A percentile compares a stretch with the other conserved stretches of the same genome.
Conservation (phyloP, 1,140 invertebrate genomes). For the Agrypnia vestita region DNA sequence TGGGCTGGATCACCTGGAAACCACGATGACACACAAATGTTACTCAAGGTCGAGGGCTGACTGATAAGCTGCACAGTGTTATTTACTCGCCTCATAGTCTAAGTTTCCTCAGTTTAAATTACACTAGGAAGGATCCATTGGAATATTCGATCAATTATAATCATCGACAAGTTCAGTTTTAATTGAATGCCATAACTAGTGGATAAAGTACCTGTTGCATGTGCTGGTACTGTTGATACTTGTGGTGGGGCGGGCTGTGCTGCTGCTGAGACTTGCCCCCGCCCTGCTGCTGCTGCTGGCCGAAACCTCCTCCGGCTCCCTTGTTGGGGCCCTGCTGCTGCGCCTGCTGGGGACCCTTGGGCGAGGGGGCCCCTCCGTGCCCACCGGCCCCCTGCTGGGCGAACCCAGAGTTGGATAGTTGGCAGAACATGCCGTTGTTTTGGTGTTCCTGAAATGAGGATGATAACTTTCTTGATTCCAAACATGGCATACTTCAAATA, state of each 20-base stretch:
- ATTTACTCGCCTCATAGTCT: neutral
- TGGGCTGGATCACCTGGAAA: constrained; percentile 56
- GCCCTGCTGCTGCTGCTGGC: neutral
- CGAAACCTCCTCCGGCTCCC: constrained; percentile 58
- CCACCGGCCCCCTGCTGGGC: constrained; percentile 19
- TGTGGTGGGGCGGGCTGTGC: constrained; percentile 70
- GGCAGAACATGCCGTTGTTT: constrained; percentile 58
- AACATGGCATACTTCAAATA: too few species aligned
- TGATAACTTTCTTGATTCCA: too few species aligned
- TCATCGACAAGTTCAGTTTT: neutral
- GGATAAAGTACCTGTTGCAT: constrained; percentile 60
- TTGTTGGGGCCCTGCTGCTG: constrained; percentile 57
- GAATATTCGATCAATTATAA: constrained; percentile 4
- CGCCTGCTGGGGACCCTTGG: neutral
- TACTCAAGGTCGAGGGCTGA: neutral
- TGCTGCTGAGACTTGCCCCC: constrained; percentile 35
- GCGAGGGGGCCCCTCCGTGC: constrained; percentile 1
- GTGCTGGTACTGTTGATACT: constrained; percentile 65
- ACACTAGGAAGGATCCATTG: constrained; percentile 32
- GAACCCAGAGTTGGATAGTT: constrained; percentile 10
- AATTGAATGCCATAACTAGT: neutral
- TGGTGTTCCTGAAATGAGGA: constrained; percentile 54
- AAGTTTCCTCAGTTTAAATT: neutral
- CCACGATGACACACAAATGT: neutral
- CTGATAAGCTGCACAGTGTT: neutral